A percentile compares a stretch with the other conserved stretches of the same genome.
Conservation (phyloP, 2,113 vertebrate genomes). For the Melanotaenia duboulayi region DNA sequence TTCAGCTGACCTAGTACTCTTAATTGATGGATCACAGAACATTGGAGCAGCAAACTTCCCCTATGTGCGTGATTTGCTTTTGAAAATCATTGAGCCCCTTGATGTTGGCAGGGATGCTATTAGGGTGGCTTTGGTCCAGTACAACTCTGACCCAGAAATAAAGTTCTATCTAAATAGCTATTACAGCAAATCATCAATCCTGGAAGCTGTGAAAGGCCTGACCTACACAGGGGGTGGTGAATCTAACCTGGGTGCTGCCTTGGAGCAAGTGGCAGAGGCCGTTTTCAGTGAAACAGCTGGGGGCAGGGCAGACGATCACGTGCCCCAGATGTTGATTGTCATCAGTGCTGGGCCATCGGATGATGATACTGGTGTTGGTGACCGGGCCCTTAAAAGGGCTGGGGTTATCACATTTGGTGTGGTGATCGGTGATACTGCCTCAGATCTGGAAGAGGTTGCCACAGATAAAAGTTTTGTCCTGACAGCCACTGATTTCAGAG, state of each 20-base stretch:
- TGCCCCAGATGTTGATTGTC: constrained; percentile 92
- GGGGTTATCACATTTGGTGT: constrained; percentile 88
- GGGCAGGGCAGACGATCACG: constrained; percentile 91
- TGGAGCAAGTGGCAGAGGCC: constrained; percentile 88
- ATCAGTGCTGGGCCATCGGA: constrained; percentile 91
- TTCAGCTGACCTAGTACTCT: constrained; percentile 97
- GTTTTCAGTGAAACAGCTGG: constrained; percentile 88
- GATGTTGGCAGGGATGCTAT: constrained; percentile 89
- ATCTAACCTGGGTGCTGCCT: constrained; percentile 90
- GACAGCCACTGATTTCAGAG: constrained; percentile 86
- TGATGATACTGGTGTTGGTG: constrained; percentile 89
- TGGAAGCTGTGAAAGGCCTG: constrained; percentile 89
- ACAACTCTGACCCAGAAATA: constrained; percentile 86
- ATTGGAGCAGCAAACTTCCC: constrained; percentile 93
- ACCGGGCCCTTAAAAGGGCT: constrained; percentile 90
- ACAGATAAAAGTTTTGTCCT: constrained; percentile 89
- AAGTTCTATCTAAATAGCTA: constrained; percentile 90
- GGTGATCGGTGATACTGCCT: constrained; percentile 83
- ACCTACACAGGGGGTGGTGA: constrained; percentile 85
- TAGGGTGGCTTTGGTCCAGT: constrained; percentile 92
- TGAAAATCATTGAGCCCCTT: constrained; percentile 93
- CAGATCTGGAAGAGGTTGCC: constrained; percentile 90
- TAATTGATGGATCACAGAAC: constrained; percentile 99
- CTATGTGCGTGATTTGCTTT: constrained; percentile 90
- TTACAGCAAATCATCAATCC: constrained; percentile 86